Conservation (phyloP, 1,140 invertebrate genomes). For the Drosophila fuyamai region DNA sequence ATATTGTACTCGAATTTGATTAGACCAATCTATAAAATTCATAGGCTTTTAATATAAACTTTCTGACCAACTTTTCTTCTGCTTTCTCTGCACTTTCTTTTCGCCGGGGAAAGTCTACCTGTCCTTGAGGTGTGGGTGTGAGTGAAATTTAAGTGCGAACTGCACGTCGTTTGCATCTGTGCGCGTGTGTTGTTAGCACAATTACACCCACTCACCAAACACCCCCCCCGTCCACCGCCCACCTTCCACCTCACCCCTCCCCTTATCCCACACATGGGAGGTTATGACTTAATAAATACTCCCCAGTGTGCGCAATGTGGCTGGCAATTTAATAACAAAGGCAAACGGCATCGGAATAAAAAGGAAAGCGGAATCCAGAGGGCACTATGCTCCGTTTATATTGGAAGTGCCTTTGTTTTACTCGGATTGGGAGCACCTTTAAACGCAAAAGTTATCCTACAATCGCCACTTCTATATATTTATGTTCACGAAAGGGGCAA, state of each 20-base stretch:
- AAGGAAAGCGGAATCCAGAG: not conserved
- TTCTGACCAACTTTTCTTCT: not conserved
- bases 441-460: too few relatives aligned
- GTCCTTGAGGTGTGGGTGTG: not conserved
- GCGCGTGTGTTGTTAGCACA: slow-evolving; percentile 11
- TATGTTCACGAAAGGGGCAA: too few relatives aligned
- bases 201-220: not conserved
- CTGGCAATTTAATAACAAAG: slow-evolving; percentile 81
- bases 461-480: too few relatives aligned
- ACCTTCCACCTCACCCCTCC: too few relatives aligned
- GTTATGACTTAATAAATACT: slow-evolving; percentile 82
- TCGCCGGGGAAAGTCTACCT: slow-evolving; percentile 16
- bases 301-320: slow-evolving; percentile 71
- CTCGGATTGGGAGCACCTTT: not conserved
- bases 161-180: slow-evolving; percentile 47
- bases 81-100: slow-evolving; percentile 16
- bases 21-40: not conserved
- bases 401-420: slow-evolving; percentile 32
- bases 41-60: not conserved
- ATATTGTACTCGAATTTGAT: too few relatives aligned
- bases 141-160: slow-evolving; percentile 53
- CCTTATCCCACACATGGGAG: slow-evolving; percentile 13
- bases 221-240: too few relatives aligned
- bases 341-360: slow-evolving; percentile 57
- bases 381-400: not conserved